Evolutionary conservation across 2,113 vertebrate species (phyloP).

Genomic region (Rutilus rutilus): DNA sequence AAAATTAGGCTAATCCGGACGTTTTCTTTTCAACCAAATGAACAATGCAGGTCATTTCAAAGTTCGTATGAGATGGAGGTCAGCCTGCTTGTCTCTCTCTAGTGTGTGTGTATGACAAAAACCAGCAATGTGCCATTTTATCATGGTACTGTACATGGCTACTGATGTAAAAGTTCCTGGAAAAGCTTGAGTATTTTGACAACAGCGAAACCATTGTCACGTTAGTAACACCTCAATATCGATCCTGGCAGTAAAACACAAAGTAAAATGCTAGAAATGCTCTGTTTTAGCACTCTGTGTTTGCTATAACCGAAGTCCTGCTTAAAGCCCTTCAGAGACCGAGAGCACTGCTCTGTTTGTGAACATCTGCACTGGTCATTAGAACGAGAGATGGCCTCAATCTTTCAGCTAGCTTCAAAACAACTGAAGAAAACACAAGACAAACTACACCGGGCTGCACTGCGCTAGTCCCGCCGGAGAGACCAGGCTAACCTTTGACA

Average conservation of each 20-base stretch:
- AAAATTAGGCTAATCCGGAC: neutral
- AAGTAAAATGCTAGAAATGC: neutral
- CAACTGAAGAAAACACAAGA: slow-evolving; percentile 55
- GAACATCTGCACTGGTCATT: slow-evolving; percentile 70
- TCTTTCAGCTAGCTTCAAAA: slow-evolving; percentile 70
- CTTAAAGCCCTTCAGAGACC: slow-evolving; percentile 38
- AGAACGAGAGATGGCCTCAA: slow-evolving; percentile 67
- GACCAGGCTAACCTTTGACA: slow-evolving; percentile 45
- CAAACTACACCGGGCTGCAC: slow-evolving; percentile 62
- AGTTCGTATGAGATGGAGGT: neutral
- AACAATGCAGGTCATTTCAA: neutral
- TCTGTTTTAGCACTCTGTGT: neutral
- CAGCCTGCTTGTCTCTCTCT: neutral
- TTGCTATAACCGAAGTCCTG: slow-evolving; percentile 18
- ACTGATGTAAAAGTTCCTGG: neutral
- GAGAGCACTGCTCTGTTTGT: slow-evolving; percentile 40
- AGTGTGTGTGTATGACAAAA: neutral
- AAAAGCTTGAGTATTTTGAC: neutral
- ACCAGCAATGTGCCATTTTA: neutral
- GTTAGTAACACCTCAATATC: neutral
- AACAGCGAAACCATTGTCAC: neutral
- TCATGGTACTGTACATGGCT: no score
- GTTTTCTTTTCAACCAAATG: neutral
- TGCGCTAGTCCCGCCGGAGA: slow-evolving; percentile 59
- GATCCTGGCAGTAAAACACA: neutral